phyloP scores from a whole-genome alignment of 2,888 invertebrate species.

The Erannis defoliaria region DNA sequence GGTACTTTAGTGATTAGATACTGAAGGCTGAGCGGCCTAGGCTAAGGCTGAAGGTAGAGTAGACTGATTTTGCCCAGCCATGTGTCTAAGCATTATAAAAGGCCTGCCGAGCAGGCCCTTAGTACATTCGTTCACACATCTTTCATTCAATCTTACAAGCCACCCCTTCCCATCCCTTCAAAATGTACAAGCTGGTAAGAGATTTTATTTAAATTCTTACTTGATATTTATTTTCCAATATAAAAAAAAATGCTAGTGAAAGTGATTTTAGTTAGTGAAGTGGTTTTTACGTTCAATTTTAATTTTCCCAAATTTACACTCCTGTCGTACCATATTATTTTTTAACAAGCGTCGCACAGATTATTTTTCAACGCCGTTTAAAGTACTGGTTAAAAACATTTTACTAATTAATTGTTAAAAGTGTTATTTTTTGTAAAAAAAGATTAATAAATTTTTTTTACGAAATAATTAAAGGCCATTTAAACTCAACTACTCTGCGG shows the following conservation, averaged over 20 bases:
- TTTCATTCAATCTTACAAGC: conserved; percentile 64
- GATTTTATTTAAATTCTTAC: conserved; percentile 14
- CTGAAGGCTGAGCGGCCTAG: conserved; percentile 74
- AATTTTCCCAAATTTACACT: too few species aligned
- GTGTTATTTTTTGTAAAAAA: too few species aligned
- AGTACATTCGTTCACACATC: conserved; percentile 78
- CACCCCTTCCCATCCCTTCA: conserved; percentile 65
- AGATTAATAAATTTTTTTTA: too few species aligned
- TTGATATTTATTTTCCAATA: not conserved
- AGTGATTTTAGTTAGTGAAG: too few species aligned
- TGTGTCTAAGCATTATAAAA: conserved; percentile 80
- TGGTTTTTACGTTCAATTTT: too few species aligned
- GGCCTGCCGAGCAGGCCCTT: conserved; percentile 60
- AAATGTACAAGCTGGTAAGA: conserved; percentile 89
- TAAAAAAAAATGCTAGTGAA: not conserved
- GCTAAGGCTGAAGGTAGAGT: conserved; percentile 75
- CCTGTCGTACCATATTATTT: too few species aligned
- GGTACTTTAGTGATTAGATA: conserved; percentile 53
- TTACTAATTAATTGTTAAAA: too few species aligned
- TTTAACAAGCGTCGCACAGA: too few species aligned
- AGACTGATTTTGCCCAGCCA: conserved; percentile 76
- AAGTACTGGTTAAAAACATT: too few species aligned
- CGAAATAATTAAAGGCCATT: too few species aligned
- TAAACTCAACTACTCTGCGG: not conserved
- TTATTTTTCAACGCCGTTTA: too few species aligned